A percentile compares a stretch with the other conserved stretches of the same genome.
Conservation (phyloP, 1,140 invertebrate genomes). For the Eurosta solidaginis region DNA sequence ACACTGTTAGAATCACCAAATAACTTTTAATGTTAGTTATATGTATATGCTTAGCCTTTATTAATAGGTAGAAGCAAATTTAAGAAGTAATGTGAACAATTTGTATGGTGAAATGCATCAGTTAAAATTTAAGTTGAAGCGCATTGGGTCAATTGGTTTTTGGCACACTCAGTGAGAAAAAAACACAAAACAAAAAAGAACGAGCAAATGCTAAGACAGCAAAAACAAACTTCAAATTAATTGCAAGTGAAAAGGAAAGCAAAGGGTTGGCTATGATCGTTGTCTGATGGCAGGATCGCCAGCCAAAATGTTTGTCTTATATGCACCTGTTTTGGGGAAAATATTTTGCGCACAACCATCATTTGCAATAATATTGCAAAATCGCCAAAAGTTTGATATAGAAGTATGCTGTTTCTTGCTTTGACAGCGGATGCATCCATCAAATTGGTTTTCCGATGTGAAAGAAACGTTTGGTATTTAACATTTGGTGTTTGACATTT, state of each 20-base stretch:
- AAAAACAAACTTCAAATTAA: not conserved
- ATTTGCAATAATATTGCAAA: not conserved
- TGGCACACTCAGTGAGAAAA: not conserved
- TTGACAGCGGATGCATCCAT: constrained; percentile 52
- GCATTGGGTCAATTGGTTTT: constrained; percentile 55
- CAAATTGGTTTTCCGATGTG: constrained; percentile 44
- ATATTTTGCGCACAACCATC: not conserved
- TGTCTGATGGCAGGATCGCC: not conserved
- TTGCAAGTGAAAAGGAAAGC: constrained; percentile 21
- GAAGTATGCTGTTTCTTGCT: not conserved
- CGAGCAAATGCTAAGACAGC: not conserved
- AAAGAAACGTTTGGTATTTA: not conserved
- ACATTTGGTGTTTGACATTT: not conserved
- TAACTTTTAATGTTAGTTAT: constrained; percentile 10
- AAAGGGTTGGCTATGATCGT: constrained; percentile 4
- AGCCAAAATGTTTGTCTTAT: not conserved
- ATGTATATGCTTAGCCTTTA: not conserved
- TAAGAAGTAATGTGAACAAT: not conserved
- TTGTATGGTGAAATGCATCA: not conserved
- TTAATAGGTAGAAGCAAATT: not conserved
- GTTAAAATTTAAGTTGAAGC: constrained; percentile 8
- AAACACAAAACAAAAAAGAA: not conserved
- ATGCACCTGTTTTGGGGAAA: not conserved
- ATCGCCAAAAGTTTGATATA: not conserved
- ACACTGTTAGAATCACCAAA: constrained; percentile 55